Percentiles rank a stretch among this genome's conserved stretches.
Evolutionary conservation across 2,113 vertebrate genomes (phyloP).

Genomic region (Sebastes schlegelii): DNA sequence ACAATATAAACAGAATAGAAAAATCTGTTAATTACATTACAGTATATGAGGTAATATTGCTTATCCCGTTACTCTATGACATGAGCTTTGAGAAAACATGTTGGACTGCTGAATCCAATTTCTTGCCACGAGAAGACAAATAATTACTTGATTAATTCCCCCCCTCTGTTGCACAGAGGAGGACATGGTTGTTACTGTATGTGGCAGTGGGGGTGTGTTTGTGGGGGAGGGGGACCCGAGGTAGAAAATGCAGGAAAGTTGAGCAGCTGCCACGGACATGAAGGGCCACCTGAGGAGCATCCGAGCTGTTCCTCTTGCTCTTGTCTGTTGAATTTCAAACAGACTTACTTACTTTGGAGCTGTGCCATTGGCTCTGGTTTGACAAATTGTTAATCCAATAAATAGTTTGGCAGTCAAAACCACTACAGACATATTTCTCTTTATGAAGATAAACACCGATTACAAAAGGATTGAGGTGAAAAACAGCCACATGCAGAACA

Average conservation of each 20-base stretch:
- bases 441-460: constrained; percentile 11
- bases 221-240: constrained; percentile 43
- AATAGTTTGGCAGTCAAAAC: constrained; percentile 36
- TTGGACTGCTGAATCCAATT: constrained; percentile 26
- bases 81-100: constrained; percentile 16
- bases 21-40: too few species aligned
- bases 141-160: constrained; percentile 60
- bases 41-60: neutral
- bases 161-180: constrained; percentile 19
- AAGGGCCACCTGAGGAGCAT: constrained; percentile 77
- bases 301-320: constrained; percentile 65
- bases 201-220: constrained; percentile 24
- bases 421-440: constrained; percentile 12
- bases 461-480: neutral
- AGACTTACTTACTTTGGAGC: constrained; percentile 48
- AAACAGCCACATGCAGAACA: neutral
- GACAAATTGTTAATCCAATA: constrained; percentile 50
- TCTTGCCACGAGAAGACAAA: constrained; percentile 22
- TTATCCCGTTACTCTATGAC: constrained; percentile 16
- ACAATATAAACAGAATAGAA: too few species aligned
- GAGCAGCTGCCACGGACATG: constrained; percentile 64
- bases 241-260: constrained; percentile 66
- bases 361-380: constrained; percentile 42
- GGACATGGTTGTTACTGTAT: constrained; percentile 40
- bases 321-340: constrained; percentile 57